Conservation (phyloP, 2,797 vertebrate genomes). For the Sebastes minor region DNA sequence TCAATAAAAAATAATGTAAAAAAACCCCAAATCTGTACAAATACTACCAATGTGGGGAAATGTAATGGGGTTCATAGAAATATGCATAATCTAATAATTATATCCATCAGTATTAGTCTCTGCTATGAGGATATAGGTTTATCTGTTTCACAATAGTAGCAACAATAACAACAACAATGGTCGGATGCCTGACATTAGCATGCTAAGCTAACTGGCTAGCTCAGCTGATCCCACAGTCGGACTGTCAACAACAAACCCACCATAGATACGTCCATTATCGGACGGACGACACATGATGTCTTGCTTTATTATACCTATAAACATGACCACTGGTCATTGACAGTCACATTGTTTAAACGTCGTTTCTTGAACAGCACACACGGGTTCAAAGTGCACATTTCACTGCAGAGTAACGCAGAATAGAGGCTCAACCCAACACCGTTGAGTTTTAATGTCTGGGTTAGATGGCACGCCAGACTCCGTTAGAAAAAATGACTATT, state of each 20-base stretch:
- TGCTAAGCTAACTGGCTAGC: slow-evolving; percentile 46
- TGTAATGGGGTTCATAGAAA: background rate
- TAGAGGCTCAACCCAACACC: rapidly evolving
- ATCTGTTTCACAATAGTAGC: background rate
- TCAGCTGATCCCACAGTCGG: slow-evolving; percentile 49
- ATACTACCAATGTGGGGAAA: background rate
- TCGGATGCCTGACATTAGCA: slow-evolving; percentile 6
- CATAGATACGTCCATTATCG: slow-evolving; percentile 44
- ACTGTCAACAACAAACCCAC: slow-evolving; percentile 57
- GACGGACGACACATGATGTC: slow-evolving; percentile 2
- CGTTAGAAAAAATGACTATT: background rate
- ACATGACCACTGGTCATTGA: rapidly evolving
- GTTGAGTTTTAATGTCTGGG: background rate
- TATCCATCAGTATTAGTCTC: background rate
- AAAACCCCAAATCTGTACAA: background rate
- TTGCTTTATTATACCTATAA: too few relatives aligned
- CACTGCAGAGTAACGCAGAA: background rate
- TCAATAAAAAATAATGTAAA: too few relatives aligned
- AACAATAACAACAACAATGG: background rate
- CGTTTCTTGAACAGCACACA: background rate
- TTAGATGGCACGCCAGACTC: background rate
- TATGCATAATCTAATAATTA: background rate
- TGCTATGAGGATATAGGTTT: background rate
- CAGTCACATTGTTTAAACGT: background rate
- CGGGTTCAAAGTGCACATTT: background rate